Conservation (phyloP, 2,888 invertebrate species). For the Helobdella robusta region DNA sequence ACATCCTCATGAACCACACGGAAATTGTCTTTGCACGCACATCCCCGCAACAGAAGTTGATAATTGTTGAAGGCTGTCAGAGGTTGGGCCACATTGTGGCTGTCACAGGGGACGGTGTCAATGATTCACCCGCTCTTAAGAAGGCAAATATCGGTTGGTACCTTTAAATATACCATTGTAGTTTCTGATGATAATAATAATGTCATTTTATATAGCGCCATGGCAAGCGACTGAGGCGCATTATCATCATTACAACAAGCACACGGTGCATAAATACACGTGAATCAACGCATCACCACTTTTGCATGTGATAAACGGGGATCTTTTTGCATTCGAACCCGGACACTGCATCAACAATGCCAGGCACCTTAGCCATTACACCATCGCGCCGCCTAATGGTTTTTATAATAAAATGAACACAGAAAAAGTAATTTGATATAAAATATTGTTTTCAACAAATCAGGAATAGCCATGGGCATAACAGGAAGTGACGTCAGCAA, state of each 20-base stretch:
- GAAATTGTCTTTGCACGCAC: slow-evolving; percentile 94
- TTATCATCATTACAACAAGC: no score
- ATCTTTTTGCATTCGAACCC: no score
- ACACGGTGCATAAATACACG: no score
- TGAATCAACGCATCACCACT: no score
- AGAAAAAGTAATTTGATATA: neutral
- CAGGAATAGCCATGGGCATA: slow-evolving; percentile 38
- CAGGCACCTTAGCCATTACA: no score
- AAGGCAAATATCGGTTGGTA: slow-evolving; percentile 64
- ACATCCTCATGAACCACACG: slow-evolving; percentile 79
- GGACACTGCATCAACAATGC: no score
- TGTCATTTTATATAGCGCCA: no score
- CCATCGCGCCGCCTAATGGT: neutral
- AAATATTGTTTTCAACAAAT: neutral
- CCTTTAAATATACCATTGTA: no score
- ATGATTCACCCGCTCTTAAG: slow-evolving; percentile 74
- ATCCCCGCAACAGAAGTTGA: slow-evolving; percentile 78
- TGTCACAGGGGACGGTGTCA: slow-evolving; percentile 78
- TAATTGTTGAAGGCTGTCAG: slow-evolving; percentile 70
- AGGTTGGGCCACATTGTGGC: slow-evolving; percentile 67
- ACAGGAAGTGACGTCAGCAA: slow-evolving; percentile 38
- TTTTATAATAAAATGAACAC: no score
- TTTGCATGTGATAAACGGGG: no score
- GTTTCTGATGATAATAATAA: no score
- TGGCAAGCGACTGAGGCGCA: no score